A percentile compares a stretch with the other conserved stretches of the same genome.
Evolutionary conservation across 1,140 invertebrate species (phyloP).

Genomic region (Venturia canescens): DNA sequence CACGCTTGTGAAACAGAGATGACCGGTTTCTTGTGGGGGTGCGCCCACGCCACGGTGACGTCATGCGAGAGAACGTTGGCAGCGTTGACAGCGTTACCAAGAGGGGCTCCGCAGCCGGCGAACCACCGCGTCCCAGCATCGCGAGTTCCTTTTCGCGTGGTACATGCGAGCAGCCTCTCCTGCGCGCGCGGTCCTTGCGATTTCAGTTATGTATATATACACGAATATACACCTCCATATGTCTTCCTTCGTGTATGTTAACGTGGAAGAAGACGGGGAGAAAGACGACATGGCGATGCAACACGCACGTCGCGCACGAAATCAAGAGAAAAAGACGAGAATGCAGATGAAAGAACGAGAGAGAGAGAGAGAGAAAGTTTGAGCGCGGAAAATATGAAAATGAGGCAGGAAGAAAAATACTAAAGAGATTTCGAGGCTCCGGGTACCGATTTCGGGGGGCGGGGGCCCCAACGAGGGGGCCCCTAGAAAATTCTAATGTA

Average conservation of each 20-base stretch:
- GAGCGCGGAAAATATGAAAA: neutral
- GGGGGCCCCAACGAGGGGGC: too few relatives aligned
- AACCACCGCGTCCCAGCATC: constrained; percentile 20
- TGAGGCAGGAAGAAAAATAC: neutral
- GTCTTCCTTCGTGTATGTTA: neutral
- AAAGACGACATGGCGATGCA: constrained; percentile 2
- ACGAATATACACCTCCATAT: neutral
- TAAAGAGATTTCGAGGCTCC: too few relatives aligned
- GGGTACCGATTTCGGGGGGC: too few relatives aligned
- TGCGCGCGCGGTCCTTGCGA: constrained; percentile 4
- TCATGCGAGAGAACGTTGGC: constrained; percentile 45
- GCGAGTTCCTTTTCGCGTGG: constrained; percentile 19
- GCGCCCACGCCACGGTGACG: constrained; percentile 50
- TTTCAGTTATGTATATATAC: neutral
- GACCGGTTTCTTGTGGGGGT: constrained; percentile 44
- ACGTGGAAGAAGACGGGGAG: neutral
- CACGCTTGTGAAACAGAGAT: constrained; percentile 39
- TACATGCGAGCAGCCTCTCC: constrained; percentile 15
- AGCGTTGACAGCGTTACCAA: constrained; percentile 47
- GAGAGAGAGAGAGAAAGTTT: neutral
- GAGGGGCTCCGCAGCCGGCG: constrained; percentile 23
- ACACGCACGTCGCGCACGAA: constrained; percentile 19
- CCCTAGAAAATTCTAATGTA: too few relatives aligned
- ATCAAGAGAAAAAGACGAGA: neutral
- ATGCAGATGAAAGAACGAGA: neutral